Evolutionary conservation across 2,888 invertebrate species (phyloP).

Genomic region (Lamellibrachia columna): DNA sequence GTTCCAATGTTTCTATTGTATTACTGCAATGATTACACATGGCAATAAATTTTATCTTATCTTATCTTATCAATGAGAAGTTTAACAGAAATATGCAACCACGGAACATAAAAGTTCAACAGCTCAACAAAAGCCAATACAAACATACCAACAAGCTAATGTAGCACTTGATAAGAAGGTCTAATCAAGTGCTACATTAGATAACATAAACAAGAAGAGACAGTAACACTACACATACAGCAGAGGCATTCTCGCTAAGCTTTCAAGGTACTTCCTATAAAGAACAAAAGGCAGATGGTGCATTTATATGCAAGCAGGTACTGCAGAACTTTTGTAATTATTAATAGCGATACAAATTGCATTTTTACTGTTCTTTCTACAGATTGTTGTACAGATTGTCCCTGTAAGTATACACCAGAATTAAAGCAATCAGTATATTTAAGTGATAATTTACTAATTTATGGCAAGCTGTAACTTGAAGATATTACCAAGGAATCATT

Average conservation of each 20-base stretch:
- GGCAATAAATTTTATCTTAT: neutral
- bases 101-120: neutral
- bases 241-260: neutral
- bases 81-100: neutral
- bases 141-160: neutral
- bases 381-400: too few species aligned
- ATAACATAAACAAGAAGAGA: neutral
- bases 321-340: neutral
- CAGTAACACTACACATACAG: neutral
- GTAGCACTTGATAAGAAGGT: neutral
- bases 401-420: too few species aligned
- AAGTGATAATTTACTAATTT: too few species aligned
- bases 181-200: neutral
- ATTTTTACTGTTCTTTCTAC: too few species aligned
- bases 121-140: neutral
- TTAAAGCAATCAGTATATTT: too few species aligned
- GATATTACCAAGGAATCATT: too few species aligned
- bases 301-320: neutral
- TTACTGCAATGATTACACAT: too few species aligned
- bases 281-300: neutral
- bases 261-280: constrained; percentile 12
- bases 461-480: too few species aligned
- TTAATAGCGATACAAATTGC: neutral
- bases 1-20: too few species aligned
- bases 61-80: neutral